Evolutionary conservation across 2,888 invertebrate genomes (phyloP), one percentile per base, ranked within the genome.

Genomic region (Bimastos eiseni): DNA sequence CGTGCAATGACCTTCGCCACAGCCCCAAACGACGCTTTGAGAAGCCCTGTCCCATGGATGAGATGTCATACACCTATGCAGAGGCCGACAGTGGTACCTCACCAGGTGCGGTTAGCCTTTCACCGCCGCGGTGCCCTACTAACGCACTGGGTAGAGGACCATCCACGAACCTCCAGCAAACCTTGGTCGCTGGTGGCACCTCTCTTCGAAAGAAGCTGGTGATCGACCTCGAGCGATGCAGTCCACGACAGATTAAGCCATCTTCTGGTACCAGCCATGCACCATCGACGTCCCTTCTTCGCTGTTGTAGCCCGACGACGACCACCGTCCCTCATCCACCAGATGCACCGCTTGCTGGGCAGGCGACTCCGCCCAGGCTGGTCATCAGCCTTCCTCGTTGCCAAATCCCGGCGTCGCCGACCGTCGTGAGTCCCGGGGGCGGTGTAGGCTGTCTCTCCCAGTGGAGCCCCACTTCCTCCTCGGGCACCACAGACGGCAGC

Each of bases 211-310:
- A 37, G 44, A 89, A 89, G 41, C 89, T 89, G 21, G 89, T 89
- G 24, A 41, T 89, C 33, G 89, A 89, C 89, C 89, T 89, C 0
- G 89, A 89, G 89, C 89, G 89, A 34, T 89, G 38, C 44, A 89
- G 49, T 33, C 33, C 33, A 19, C 44, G 33, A 30, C 89, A 21
- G 21, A 13, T 15, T 17, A 86, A 37, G 37, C 0, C 84, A 19
- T 33, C 34, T 33, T 34, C 84, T 6, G 36, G 34, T 1, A 30
- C 86, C 21, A 36, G 0, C 86, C 19, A 8, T 24, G 6, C 34
- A 37, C 86, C 86, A 24, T 36, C 86, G 86, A 86, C 86, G 36
- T 36, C 86, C 17, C 2, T 86, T 11, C 34, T 24, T 19, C 86
- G 15, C 34, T 37, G 36, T 6, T 36, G 36, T 36, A 37, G 37